Evolutionary conservation across 2,797 vertebrate genomes (phyloP).

Genomic region (Pampus argenteus): DNA sequence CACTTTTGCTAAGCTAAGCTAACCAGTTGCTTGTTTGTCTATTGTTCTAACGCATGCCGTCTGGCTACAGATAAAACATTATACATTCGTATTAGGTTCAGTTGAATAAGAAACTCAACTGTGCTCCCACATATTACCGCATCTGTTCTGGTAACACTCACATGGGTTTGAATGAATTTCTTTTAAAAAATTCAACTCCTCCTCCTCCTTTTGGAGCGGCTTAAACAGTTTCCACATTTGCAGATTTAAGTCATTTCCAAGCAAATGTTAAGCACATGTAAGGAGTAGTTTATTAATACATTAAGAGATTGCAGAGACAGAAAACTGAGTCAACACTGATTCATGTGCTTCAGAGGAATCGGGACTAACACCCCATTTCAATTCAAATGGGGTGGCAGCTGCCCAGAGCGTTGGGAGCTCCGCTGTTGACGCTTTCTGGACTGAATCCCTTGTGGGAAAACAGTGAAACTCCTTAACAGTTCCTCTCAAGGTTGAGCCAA

Average conservation of each 20-base stretch:
- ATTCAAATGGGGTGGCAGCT: slow-evolving; percentile 37
- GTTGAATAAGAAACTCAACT: slow-evolving; percentile 6
- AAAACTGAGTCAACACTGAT: slow-evolving; percentile 22
- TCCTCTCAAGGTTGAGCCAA: slow-evolving; percentile 56
- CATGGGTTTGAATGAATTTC: slow-evolving; percentile 5
- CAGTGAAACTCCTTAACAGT: slow-evolving; percentile 30
- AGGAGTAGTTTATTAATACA: slow-evolving; percentile 37
- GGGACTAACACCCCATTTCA: slow-evolving; percentile 35
- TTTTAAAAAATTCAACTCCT: slow-evolving; percentile 34
- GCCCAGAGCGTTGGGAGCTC: slow-evolving; percentile 23
- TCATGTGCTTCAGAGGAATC: slow-evolving; percentile 18
- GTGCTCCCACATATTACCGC: not conserved
- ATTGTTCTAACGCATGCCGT: not conserved
- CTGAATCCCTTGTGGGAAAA: slow-evolving; percentile 13
- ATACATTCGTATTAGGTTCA: slow-evolving; percentile 6
- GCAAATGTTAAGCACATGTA: slow-evolving; percentile 54
- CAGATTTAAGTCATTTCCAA: slow-evolving; percentile 43
- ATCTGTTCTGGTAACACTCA: slow-evolving; percentile 37
- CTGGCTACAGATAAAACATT: slow-evolving; percentile 2
- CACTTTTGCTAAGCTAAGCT: not conserved
- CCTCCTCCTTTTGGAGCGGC: slow-evolving; percentile 2
- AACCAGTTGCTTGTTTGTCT: not conserved
- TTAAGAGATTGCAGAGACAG: slow-evolving; percentile 29
- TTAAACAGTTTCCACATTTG: slow-evolving; percentile 46
- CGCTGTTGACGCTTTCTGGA: slow-evolving; percentile 20